Conservation (phyloP, 1,140 invertebrate genomes). For the Lucilia sericata region DNA sequence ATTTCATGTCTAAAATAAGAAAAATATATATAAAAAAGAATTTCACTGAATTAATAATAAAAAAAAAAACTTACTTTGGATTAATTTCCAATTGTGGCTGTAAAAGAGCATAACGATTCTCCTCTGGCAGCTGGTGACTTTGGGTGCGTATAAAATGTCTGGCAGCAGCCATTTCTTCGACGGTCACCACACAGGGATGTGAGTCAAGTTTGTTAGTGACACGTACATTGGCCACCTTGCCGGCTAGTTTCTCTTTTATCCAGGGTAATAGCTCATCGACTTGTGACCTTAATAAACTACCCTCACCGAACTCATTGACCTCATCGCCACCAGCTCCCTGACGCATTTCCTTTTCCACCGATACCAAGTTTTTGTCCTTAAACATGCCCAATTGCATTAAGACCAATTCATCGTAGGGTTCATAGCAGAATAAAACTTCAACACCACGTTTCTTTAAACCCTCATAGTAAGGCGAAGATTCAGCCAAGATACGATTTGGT, state of each 20-base stretch:
- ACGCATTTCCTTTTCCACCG: conserved; percentile 95
- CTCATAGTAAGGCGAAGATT: conserved; percentile 95
- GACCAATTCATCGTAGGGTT: conserved; percentile 95
- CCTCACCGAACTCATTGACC: conserved; percentile 71
- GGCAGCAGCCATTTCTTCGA: conserved; percentile 95
- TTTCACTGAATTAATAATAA: not conserved
- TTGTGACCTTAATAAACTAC: conserved; percentile 78
- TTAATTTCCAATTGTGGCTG: conserved; percentile 95
- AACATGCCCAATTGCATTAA: conserved; percentile 90
- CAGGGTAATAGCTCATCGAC: conserved; percentile 83
- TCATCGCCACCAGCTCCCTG: conserved; percentile 73
- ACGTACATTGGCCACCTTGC: conserved; percentile 84
- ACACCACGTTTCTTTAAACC: conserved; percentile 87
- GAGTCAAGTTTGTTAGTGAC: conserved; percentile 85
- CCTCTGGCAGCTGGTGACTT: conserved; percentile 84
- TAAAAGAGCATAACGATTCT: conserved; percentile 86
- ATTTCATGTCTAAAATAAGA: conserved; percentile 81
- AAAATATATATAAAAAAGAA: not conserved
- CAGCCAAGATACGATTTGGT: conserved; percentile 90
- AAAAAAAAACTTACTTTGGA: conserved; percentile 75
- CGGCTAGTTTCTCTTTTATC: conserved; percentile 80
- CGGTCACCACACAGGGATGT: conserved; percentile 94
- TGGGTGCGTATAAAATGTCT: conserved; percentile 94
- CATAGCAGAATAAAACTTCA: conserved; percentile 96
- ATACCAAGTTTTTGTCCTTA: conserved; percentile 82